Base-by-base conservation (phyloP, 2,113 vertebrate species). In the Origma solitaria region DNA sequence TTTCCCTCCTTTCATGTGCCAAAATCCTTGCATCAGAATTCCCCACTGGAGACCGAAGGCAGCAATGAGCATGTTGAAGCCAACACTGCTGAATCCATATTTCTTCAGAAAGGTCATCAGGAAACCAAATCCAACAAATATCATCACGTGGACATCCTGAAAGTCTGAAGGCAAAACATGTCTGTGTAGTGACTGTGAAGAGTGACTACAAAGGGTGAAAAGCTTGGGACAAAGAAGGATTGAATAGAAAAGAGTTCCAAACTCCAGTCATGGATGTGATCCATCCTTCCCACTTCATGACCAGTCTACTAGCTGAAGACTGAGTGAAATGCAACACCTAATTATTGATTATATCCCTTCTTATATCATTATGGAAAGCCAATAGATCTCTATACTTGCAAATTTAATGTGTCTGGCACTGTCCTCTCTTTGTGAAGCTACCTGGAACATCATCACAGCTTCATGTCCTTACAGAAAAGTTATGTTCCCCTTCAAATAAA, bases 21-120 rank as follows among this genome's bases (percentile, higher is more conserved):
- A 98, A 64, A 99, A 16, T 56, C 99, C 99, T 96, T 99, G 98
- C 87, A 98, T 93, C 53, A 99, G 82, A 4, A 98, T 97, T 81
- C 99, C 99, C 99, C 99, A 99, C 58, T 99, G 99, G 75, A 99
- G 98, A 49, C 99, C 99, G 0, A 99, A 98, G 73, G 99, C 98
- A 10, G 99, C 99, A 75, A 99, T 98, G 27, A 99, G 96, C 51
- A 99, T 92, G 97, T 99, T 99, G 92, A 99, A 35, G 15, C 99
- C 99, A 87, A 99, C 98, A 19, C 99, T 98, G 95, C 98, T 99
- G 98, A 99, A 99, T 50, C 99, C 98, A 24, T 99, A 99, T 95
- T 98, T 98, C 97, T 99, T 99, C 96, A 99, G 96, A 95, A 99
- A 99, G 45, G 99, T 99, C 99, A 99, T 99, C 86, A 99, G 97